Base-by-base conservation (phyloP, 2,797 vertebrate species). In the Sebastes iracundus region DNA sequence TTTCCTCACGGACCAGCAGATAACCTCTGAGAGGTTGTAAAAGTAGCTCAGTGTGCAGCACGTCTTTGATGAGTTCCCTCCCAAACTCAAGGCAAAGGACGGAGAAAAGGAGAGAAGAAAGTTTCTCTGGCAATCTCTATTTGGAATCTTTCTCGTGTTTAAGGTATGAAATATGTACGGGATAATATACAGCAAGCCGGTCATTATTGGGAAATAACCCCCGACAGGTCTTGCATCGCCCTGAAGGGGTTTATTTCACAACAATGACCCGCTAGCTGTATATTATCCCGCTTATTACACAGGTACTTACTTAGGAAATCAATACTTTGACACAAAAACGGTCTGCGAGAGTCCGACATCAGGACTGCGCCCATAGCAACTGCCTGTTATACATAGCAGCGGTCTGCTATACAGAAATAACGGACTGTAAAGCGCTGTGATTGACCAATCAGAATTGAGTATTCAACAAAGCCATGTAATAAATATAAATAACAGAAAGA, bases 1-100 rank as follows among this genome's bases (percentile, higher is more conserved):
- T 87, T 87, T 88, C 83, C 84, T 93, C 60, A 66, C 7, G 23
- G 87, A 69, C 66, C 63, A 86, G 78, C 70, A 88, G 88, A 92
- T 88, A 91, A 93, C 89, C 87, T 88, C 76, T 38, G 69, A 77
- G 76, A 79, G 82, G 62, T 55, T 22, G 72, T 56, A 64, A 38
- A 84, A 64, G 81, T 58, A 79, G 60, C 71, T 86, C 59, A 7
- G 30, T 79, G 72, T 81, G 72, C 83, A 30, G 53, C 66, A 75
- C 73, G 71, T 83, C 69, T 73, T 76, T 72, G 58, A 87, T 86
- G 71, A 83, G 72, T 71, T 84, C 64, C 66, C 49, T 64, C 25
- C 25, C 27, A 23, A 77, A 52, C 60, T 60, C 28, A 60, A 70
- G 10, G 38, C 7, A 56, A 64, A 27, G 16, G 25, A 80, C 6